Conservation (phyloP, 1,140 invertebrate species). For the Dufourea novaeangliae region DNA sequence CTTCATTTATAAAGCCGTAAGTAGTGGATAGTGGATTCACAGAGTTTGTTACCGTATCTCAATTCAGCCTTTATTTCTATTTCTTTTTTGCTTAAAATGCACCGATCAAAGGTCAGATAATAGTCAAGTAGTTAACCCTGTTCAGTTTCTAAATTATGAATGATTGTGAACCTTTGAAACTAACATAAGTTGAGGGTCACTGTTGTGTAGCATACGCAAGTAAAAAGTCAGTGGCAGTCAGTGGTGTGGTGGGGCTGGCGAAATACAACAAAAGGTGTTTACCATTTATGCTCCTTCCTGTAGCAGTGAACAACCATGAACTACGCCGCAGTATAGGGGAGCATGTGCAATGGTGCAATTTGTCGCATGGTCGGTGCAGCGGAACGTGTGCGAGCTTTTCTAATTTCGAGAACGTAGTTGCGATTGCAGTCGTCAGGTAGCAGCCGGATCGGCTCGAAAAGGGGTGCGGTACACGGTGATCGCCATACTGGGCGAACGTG, state of each 20-base stretch:
- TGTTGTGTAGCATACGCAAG: no score
- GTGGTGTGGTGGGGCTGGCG: no score
- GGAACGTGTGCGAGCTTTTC: background rate
- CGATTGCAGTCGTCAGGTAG: background rate
- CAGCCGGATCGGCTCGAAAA: constrained; percentile 38
- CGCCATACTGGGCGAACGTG: constrained; percentile 73
- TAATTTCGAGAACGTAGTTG: background rate
- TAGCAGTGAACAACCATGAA: background rate
- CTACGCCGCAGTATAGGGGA: background rate
- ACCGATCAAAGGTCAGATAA: no score
- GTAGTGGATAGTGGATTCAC: no score
- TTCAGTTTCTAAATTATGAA: no score
- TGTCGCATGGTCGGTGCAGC: background rate
- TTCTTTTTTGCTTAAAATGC: no score
- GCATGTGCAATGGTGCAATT: background rate
- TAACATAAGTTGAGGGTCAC: background rate
- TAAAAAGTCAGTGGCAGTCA: no score
- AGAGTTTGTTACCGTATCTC: no score
- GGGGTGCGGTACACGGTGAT: constrained; percentile 67
- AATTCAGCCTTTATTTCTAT: no score
- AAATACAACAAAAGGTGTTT: background rate
- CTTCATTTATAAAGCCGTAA: no score
- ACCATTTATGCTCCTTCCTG: background rate
- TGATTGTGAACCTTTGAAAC: no score
- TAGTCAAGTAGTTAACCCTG: no score